phyloP scores from a whole-genome alignment of 2,888 invertebrate genomes.

The Alentia gelatinosa region DNA sequence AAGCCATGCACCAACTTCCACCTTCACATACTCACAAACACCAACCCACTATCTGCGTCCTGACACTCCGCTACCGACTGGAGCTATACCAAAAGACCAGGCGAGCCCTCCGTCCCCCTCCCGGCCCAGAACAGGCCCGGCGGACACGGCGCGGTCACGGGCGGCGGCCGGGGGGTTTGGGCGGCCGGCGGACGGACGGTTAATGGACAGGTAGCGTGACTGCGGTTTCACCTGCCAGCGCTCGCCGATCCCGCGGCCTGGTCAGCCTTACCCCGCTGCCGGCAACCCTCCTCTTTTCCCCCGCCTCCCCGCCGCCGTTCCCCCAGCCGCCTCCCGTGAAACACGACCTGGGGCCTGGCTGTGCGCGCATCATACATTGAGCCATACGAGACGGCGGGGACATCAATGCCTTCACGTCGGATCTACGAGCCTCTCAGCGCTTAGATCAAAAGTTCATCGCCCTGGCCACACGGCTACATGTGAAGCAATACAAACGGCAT shows the following conservation, averaged over 20 bases:
- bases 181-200: background rate
- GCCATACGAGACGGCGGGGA: background rate
- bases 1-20: background rate
- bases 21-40: too few species aligned
- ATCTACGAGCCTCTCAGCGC: background rate
- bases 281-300: background rate
- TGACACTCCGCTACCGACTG: background rate
- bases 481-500: background rate
- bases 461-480: background rate
- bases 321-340: background rate
- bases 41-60: too few species aligned
- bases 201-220: slow-evolving; percentile 20
- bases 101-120: background rate
- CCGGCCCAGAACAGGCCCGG: background rate
- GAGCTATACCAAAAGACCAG: background rate
- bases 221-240: slow-evolving; percentile 14
- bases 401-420: background rate
- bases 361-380: slow-evolving; percentile 5
- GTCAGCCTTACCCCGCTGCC: background rate
- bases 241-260: slow-evolving; percentile 8
- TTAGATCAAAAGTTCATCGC: background rate
- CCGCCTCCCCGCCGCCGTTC: background rate
- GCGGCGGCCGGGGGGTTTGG: background rate
- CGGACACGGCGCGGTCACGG: background rate
- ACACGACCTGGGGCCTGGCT: background rate